Conservation (phyloP, 2,797 vertebrate genomes). For the Argyrosomus regius region DNA sequence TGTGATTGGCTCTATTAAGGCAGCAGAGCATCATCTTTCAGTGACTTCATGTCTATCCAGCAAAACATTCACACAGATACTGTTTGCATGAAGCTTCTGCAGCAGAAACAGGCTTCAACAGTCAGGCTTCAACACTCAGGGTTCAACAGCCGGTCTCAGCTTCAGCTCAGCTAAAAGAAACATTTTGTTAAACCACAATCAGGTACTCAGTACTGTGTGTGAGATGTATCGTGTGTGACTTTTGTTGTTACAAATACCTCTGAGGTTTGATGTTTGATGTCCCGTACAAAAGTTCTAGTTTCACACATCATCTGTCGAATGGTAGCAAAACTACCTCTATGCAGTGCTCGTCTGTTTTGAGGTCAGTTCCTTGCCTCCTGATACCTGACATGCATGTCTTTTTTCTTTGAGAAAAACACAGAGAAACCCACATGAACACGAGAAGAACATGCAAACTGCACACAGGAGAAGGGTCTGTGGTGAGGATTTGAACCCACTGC, state of each 20-base stretch:
- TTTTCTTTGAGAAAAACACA: slow-evolving; percentile 44
- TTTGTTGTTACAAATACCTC: slow-evolving; percentile 28
- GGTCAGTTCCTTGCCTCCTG: slow-evolving; percentile 9
- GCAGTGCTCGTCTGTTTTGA: slow-evolving; percentile 16
- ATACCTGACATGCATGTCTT: slow-evolving; percentile 23
- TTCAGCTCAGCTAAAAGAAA: slow-evolving; percentile 34
- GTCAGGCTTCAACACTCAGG: slow-evolving; percentile 9
- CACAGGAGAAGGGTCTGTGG: background rate
- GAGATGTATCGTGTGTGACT: slow-evolving; percentile 35
- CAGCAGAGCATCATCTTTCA: slow-evolving; percentile 20
- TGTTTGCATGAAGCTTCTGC: slow-evolving; percentile 34
- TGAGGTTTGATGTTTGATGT: slow-evolving; percentile 18
- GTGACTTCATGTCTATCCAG: slow-evolving; percentile 40
- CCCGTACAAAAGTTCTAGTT: background rate
- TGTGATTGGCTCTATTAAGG: slow-evolving; percentile 53
- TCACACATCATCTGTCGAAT: slow-evolving; percentile 36
- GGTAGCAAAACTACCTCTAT: background rate
- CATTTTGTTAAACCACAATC: slow-evolving; percentile 39
- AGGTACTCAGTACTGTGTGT: slow-evolving; percentile 13
- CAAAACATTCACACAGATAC: slow-evolving; percentile 11
- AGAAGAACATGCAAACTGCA: slow-evolving; percentile 16
- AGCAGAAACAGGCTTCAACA: slow-evolving; percentile 32
- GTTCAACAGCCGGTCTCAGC: slow-evolving; percentile 50
- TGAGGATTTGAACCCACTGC: slow-evolving; percentile 3
- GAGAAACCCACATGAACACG: slow-evolving; percentile 35